Evolutionary conservation across 2,797 vertebrate species (phyloP), one percentile per base, ranked within the genome.

Genomic region (Alectoris magna): DNA sequence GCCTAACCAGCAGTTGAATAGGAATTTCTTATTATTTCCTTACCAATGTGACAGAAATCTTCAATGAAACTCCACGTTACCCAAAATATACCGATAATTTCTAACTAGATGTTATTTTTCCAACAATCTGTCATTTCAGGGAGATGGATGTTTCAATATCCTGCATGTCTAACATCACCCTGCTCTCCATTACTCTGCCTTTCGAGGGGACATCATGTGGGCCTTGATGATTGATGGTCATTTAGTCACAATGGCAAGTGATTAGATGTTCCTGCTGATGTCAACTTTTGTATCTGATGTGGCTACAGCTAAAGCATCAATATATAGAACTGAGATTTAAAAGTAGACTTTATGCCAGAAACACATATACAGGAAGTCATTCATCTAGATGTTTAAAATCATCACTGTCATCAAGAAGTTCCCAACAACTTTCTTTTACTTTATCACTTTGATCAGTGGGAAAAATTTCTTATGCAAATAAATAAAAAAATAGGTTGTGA

Each of bases 361-460:
- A 64, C 27, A 26, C 4, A 59, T 22, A 14, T 46, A 36, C 0
- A 2, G 15, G 1, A 55, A 27, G n/a, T n/a, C 1, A 0, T 43
- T 43, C 19, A 63, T 31, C 16, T 31, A 10, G 29, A 17, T n/a
- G 55, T 56, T n/a, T 19, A n/a, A 46, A 31, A 34, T 36, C 1
- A 1, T 43, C n/a, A 17, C 51, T 63, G 24, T 2, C 38, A 29
- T 1, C 60, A 0, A 6, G 27, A 13, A 48, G 3, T 24, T 19
- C 1, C 3, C 2, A 2, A 11, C 21, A 44, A 44, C 13, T 31
- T 19, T 29, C 16, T 26, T 14, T n/a, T 39, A 36, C 16, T 8
- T 11, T 19, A 36, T 29, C 0, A 17, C 58, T 84, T 81, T 53
- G 8, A 41, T 1, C 0, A 76, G 51, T 1, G 2, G 5, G 2